A percentile compares a stretch with the other conserved stretches of the same genome.
Conservation (phyloP, 2,113 vertebrate genomes). For the Solea solea region DNA sequence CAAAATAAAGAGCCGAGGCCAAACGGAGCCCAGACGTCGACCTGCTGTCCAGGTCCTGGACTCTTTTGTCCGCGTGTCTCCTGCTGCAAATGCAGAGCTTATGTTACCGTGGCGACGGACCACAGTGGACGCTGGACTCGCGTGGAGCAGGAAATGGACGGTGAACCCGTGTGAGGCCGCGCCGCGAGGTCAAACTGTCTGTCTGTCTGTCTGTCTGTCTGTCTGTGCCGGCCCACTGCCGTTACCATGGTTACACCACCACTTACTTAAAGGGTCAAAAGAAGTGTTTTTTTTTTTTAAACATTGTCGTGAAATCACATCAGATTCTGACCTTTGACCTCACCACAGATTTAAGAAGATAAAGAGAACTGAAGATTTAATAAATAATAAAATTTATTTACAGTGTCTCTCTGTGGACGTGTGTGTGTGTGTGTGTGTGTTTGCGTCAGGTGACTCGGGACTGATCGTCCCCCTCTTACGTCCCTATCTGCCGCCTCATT, state of each 20-base stretch:
- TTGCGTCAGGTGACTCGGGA: constrained; percentile 30
- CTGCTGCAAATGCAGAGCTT: constrained; percentile 35
- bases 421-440: constrained; percentile 17
- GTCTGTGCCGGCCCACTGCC: too few species aligned
- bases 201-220: too few species aligned
- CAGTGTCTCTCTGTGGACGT: too few species aligned
- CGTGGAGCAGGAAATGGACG: constrained; percentile 5
- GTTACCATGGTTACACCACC: too few species aligned
- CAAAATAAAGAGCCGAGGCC: constrained; percentile 34
- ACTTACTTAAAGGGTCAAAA: too few species aligned
- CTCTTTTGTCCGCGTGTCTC: not conserved
- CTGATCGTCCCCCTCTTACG: constrained; percentile 1
- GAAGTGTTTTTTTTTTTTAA: too few species aligned
- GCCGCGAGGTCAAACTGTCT: not conserved
- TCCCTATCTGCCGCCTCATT: constrained; percentile 44
- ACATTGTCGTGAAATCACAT: too few species aligned
- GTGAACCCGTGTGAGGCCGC: not conserved
- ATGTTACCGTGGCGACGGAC: constrained; percentile 47
- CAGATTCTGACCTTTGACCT: too few species aligned
- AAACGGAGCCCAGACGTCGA: constrained; percentile 29
- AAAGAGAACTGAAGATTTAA: too few species aligned
- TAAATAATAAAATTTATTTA: too few species aligned
- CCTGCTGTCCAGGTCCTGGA: constrained; percentile 31
- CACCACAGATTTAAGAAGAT: too few species aligned
- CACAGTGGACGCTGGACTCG: not conserved